Evolutionary conservation across 2,797 vertebrate species (phyloP).

Genomic region (Micromesistius poutassou): DNA sequence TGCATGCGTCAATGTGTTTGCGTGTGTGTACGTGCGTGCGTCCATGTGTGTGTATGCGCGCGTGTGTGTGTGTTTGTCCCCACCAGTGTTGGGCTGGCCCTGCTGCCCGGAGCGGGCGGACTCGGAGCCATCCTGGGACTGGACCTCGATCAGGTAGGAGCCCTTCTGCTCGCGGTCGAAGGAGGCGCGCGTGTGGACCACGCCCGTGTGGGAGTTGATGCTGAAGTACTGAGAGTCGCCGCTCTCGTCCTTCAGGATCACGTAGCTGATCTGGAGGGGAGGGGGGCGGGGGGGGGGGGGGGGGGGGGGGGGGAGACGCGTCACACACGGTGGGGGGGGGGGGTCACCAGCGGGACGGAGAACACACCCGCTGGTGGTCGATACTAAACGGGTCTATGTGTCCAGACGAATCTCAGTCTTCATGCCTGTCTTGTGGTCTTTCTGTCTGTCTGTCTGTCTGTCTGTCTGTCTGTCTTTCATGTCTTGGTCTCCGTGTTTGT

Average conservation of each 20-base stretch:
- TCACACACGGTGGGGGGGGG: not conserved
- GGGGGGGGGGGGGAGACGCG: not conserved
- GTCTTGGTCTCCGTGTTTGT: not conserved
- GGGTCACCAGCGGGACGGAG: too few species aligned
- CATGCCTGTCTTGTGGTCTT: not conserved
- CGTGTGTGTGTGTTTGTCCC: conserved; percentile 15
- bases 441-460: not conserved
- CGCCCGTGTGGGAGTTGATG: conserved; percentile 75
- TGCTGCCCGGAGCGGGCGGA: conserved; percentile 79
- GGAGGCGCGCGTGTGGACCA: conserved; percentile 72
- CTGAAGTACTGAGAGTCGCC: conserved; percentile 82
- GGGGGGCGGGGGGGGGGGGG: not conserved
- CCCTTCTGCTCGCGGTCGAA: conserved; percentile 88
- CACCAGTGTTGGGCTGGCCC: conserved; percentile 86
- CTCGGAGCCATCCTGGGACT: conserved; percentile 83
- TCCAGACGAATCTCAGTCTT: too few species aligned
- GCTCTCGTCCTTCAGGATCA: conserved; percentile 79
- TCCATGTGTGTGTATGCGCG: conserved; percentile 7
- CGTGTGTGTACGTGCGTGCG: conserved; percentile 9
- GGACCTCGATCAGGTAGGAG: conserved; percentile 86
- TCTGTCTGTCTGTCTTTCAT: not conserved
- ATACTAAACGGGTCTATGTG: too few species aligned
- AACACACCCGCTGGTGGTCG: too few species aligned
- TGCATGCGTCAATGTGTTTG: too few species aligned
- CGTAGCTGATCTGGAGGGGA: conserved; percentile 66